Evolutionary conservation across 2,797 vertebrate species (phyloP), one percentile per base, ranked within the genome.

Genomic region (Sciurus carolinensis): DNA sequence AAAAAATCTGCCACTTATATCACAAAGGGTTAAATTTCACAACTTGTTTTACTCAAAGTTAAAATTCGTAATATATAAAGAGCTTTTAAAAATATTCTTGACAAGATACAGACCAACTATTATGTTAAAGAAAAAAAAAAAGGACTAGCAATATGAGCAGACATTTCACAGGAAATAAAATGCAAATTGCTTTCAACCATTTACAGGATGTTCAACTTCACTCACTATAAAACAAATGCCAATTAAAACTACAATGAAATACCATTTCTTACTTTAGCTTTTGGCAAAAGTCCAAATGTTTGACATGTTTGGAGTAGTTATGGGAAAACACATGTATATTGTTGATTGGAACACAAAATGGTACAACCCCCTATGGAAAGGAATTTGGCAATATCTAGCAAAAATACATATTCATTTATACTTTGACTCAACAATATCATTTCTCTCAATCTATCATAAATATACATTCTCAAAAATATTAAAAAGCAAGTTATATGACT

Each of bases 151-250:
- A 59, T 54, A 73, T 36, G 5, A 81, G 14, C 54, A 72, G 11
- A 64, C 30, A 72, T 59, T 84, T 76, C 15, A 77, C 33, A 79
- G 52, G 14, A 79, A 89, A 89, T 76, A 89, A 89, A 94, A 75
- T 62, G 33, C 15, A 76, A 83, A 67, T 66, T 44, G 36, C 28
- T 79, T 90, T 85, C 76, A 90, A 52, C 14, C 44, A 66, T 71
- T 28, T 47, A 85, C 50, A 75, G 39, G 8, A 83, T 47, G 13
- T 24, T 77, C 33, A 79, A n/a, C n/a, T 85, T 62, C n/a, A 85
- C 10, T 33, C 73, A 64, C 17, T 24, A 91, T 57, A 80, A 95
- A 91, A 91, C 20, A 87, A 87, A 75, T 67, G 24, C 50, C 64
- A 92, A 57, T 47, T 75, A 57, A 91, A 86, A 59, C 28, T 30